Base-by-base conservation (phyloP, 1,140 invertebrate genomes). In the Trichonephila clavipes region DNA sequence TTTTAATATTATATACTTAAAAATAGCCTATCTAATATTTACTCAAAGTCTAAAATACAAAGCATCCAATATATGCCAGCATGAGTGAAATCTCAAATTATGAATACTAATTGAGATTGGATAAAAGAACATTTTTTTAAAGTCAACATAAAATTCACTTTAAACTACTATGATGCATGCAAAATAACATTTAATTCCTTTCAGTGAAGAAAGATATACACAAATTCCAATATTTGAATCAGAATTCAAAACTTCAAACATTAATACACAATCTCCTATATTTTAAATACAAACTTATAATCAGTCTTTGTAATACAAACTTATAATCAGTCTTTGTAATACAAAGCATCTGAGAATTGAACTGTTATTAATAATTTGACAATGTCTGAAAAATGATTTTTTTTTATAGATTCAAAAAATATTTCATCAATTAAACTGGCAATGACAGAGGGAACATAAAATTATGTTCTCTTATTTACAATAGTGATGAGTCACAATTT, bases 401-500 rank as follows among this genome's bases (percentile, higher is more conserved):
- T 66, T 69, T 28, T 51, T 12, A 51, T 51, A 51, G 5, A 69
- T 69, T 77, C 28, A 34, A 77, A 77, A 77, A 77, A 77, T 77
- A 77, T 16, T 77, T 77, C 28, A 40, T 77, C 28, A 77, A 69
- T 69, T 28, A 77, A 77, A 77, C 72, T 77, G 24, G 34, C 24
- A 77, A 40, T 77, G 72, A 18, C 72, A 77, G 28, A 77, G 34
- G 28, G 72, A 77, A 77, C 72, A 77, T 18, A 64, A 21, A 64
- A 77, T 28, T 19, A 77, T 77, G 28, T 77, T 77, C 72, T 77
- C 28, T 18, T 77, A 77, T 77, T 77, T 77, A 77, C 72, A 77
- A 77, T 16, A 77, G 28, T 40, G 69, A 77, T 77, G 72, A 77
- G 72, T 77, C 72, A 77, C 72, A 77, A 77, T 77, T 77, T 77